Evolutionary conservation across 2,888 invertebrate genomes (phyloP).

Genomic region (Thelaira solivaga): DNA sequence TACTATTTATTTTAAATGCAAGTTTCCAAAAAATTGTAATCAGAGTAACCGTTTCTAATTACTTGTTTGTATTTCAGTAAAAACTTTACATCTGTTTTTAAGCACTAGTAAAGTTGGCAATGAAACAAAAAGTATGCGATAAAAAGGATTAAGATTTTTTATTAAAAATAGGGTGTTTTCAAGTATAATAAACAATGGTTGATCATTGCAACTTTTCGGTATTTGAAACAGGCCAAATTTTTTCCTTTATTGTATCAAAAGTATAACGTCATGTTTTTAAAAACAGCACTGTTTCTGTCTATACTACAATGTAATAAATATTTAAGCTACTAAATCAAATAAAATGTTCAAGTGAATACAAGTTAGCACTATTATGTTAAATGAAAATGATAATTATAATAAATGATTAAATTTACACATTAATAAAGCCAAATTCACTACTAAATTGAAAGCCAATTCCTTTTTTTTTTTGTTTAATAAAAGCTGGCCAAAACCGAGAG

Average conservation of each 20-base stretch:
- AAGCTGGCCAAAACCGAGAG: conserved; percentile 43
- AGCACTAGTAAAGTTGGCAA: too few relatives aligned
- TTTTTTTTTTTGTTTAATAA: conserved; percentile 28
- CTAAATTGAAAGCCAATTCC: conserved; percentile 51
- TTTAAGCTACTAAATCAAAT: background rate
- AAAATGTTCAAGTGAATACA: background rate
- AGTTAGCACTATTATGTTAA: background rate
- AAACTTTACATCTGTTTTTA: conserved; percentile 58
- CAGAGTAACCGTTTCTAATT: conserved; percentile 54
- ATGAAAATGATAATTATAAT: conserved; percentile 4
- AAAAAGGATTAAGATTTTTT: too few relatives aligned
- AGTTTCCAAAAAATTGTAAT: conserved; percentile 26
- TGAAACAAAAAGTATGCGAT: too few relatives aligned
- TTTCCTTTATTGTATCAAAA: too few relatives aligned
- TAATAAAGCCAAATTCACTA: conserved; percentile 55
- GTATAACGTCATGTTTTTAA: too few relatives aligned
- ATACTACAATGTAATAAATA: too few relatives aligned
- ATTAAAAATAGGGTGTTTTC: too few relatives aligned
- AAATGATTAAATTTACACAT: conserved; percentile 28
- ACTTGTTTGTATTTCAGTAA: conserved; percentile 14
- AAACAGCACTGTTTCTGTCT: too few relatives aligned
- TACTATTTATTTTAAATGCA: too few relatives aligned
- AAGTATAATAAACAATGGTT: too few relatives aligned
- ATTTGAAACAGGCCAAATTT: too few relatives aligned
- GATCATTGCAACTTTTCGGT: too few relatives aligned